phyloP scores from a whole-genome alignment of 2,797 vertebrate species.

The Scomberomorus guttatus region DNA sequence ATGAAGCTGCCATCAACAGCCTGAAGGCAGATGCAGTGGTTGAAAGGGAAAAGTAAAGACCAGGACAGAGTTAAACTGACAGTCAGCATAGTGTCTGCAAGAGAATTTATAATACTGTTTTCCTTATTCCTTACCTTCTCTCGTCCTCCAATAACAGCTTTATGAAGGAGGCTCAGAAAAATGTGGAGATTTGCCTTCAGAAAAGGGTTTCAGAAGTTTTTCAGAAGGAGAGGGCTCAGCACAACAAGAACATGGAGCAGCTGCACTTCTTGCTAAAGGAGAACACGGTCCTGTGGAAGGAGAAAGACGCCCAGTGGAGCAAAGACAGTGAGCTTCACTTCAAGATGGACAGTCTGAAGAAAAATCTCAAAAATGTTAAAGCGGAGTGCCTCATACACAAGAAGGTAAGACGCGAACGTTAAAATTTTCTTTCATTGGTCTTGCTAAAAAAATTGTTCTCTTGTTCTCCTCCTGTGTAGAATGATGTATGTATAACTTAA shows the following conservation, averaged over 20 bases:
- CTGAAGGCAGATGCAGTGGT: background rate
- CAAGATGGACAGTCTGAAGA: background rate
- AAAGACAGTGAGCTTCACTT: background rate
- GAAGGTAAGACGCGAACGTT: conserved; percentile 7
- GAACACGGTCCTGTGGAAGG: fast-evolving
- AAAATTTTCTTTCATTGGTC: no score
- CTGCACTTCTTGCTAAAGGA: background rate
- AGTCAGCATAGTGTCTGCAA: background rate
- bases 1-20: fast-evolving
- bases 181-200: fast-evolving
- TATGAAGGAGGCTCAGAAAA: fast-evolving
- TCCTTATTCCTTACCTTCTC: background rate
- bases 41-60: background rate
- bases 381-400: fast-evolving
- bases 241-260: fast-evolving
- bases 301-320: background rate
- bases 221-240: background rate
- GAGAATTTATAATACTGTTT: background rate
- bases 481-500: no score
- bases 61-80: background rate
- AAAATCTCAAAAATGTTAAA: fast-evolving
- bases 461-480: no score
- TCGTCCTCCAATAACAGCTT: conserved; percentile 5
- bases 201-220: fast-evolving
- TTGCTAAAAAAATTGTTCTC: no score